Percentiles rank a stretch among this genome's conserved stretches.
These are phyloP conservation scores for Salvator merianae DNA, from an alignment of 2,113 vertebrate genomes.

Conservation along the genomic window DNA sequence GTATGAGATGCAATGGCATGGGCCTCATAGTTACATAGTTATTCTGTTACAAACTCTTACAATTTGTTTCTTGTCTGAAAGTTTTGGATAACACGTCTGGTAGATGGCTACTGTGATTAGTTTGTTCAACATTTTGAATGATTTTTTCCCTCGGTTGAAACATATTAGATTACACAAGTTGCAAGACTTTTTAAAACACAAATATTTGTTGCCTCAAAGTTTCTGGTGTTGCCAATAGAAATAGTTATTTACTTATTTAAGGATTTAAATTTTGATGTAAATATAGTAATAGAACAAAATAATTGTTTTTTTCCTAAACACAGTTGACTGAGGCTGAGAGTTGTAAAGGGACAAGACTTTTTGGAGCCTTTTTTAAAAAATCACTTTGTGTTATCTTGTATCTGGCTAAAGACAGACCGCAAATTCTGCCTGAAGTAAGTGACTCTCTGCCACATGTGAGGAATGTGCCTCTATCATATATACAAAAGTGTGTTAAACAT, in stretches of 20 bases:
- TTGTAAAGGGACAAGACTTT: neutral
- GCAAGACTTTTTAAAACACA: neutral
- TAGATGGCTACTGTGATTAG: slow-evolving; percentile 1
- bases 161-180: neutral
- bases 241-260: neutral
- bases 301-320: neutral
- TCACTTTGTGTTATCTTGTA: neutral
- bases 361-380: neutral
- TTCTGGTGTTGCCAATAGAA: neutral
- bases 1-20: neutral
- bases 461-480: neutral
- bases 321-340: neutral
- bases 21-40: neutral
- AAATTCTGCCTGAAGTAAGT: neutral
- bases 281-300: neutral
- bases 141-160: neutral
- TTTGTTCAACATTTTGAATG: neutral
- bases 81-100: neutral
- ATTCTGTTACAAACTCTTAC: neutral
- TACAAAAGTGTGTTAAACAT: neutral
- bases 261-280: neutral
- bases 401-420: neutral
- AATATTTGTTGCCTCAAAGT: slow-evolving; percentile 22
- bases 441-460: neutral
- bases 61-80: neutral